Evolutionary conservation across 2,888 invertebrate genomes (phyloP).

Genomic region (Ommatoiulus sabulosus): DNA sequence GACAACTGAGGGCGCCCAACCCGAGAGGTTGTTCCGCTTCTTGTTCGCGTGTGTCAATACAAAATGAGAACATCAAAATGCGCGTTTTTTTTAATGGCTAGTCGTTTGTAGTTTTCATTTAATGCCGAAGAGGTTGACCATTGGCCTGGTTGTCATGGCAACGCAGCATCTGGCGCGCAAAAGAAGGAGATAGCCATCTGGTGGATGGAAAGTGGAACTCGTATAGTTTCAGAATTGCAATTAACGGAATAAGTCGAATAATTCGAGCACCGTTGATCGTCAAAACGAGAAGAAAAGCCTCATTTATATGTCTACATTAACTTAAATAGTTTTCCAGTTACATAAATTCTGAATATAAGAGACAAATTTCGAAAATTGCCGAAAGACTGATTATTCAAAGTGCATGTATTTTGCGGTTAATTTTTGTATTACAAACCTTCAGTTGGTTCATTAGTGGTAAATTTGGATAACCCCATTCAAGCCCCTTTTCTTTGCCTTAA

Average conservation of each 20-base stretch:
- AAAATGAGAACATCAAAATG: conserved; percentile 2
- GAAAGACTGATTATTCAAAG: too few species aligned
- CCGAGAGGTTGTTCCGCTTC: neutral
- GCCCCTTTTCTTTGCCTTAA: too few species aligned
- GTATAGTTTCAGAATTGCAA: neutral
- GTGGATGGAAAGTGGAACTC: neutral
- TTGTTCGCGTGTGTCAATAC: neutral
- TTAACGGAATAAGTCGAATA: neutral
- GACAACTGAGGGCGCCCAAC: neutral
- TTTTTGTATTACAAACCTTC: neutral
- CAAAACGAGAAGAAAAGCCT: neutral
- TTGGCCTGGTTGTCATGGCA: conserved; percentile 52
- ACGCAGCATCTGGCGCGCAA: conserved; percentile 11
- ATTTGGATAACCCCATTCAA: neutral
- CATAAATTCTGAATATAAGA: neutral
- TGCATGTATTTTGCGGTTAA: neutral
- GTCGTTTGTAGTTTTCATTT: conserved; percentile 55
- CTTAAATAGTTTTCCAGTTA: neutral
- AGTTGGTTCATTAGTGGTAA: neutral
- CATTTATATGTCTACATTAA: neutral
- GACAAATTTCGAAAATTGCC: neutral
- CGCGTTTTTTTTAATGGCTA: conserved; percentile 51
- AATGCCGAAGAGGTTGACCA: conserved; percentile 56
- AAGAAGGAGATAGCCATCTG: neutral
- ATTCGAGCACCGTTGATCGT: neutral